Evolutionary conservation across 1,140 invertebrate species (phyloP), one percentile per base, ranked within the genome.

Genomic region (Macrotrachela quadricornifera): DNA sequence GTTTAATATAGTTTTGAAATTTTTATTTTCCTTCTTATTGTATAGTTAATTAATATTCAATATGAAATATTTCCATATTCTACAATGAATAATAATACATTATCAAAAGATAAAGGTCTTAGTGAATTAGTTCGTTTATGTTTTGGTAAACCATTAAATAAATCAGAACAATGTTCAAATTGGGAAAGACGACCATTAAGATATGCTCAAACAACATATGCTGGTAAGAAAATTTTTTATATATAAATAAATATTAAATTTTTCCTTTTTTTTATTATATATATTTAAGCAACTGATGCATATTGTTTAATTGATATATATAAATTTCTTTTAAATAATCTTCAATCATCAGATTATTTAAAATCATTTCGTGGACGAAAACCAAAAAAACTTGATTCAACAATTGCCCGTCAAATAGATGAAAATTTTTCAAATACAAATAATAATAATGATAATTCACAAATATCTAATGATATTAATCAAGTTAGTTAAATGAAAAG

Each of bases 91-190:
- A 38, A 51, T 12, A 15, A 55, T 10, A 14, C 9, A 6, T 1
- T 47, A 10, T 6, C 14, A 6, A 55, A 55, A 51, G 55, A 65
- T 51, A 59, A 59, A 58, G 72, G 78, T 50, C 63, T 85, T 14
- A 78, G 78, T 61, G 76, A 78, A 60, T 66, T 85, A 43, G 81
- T 82, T 0, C 73, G 78, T 57, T 65, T 76, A 16, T 80, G 79
- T 63, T 71, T 85, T 57, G 82, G 82, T 13, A 65, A 75, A 51
- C 75, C 77, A 21, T 63, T 87, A 1, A 75, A 81, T 64, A 87
- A 87, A 68, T 72, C 73, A 8, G 80, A 86, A 65, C 83, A 85
- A 59, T 82, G 84, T 71, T 85, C 82, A 0, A 80, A 86, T 70
- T 87, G 83, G 83, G 80, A 84, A 62, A 72, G 76, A 55, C 71